Conservation (phyloP, 1,140 invertebrate species). For the Papilio polytes region DNA sequence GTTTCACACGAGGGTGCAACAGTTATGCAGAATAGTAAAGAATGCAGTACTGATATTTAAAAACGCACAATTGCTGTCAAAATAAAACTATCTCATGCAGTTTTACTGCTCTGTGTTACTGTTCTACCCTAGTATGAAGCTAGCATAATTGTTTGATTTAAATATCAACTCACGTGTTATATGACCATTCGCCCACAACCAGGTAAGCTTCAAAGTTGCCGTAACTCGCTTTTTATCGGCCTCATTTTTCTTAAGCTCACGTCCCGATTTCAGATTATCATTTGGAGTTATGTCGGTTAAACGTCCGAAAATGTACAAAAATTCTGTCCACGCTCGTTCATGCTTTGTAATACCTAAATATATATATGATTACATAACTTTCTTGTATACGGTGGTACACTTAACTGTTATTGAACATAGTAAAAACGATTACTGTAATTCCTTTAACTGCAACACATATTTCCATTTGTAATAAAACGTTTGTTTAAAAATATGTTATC, state of each 20-base stretch:
- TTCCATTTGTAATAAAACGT: too few species aligned
- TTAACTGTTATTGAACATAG: neutral
- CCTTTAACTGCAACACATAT: neutral
- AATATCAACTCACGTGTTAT: constrained; percentile 28
- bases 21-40: neutral
- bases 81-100: neutral
- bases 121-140: neutral
- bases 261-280: constrained; percentile 18
- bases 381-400: neutral
- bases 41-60: neutral
- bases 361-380: constrained; percentile 1
- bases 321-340: neutral
- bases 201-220: constrained; percentile 20
- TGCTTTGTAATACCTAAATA: neutral
- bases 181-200: constrained; percentile 13
- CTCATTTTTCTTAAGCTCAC: constrained; percentile 28
- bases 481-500: too few species aligned
- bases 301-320: neutral
- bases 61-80: neutral
- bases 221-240: constrained; percentile 13
- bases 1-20: neutral
- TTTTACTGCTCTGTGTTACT: neutral
- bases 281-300: neutral
- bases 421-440: neutral
- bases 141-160: neutral